Conservation (phyloP, 2,888 invertebrate species). For the Protophormia terraenovae region DNA sequence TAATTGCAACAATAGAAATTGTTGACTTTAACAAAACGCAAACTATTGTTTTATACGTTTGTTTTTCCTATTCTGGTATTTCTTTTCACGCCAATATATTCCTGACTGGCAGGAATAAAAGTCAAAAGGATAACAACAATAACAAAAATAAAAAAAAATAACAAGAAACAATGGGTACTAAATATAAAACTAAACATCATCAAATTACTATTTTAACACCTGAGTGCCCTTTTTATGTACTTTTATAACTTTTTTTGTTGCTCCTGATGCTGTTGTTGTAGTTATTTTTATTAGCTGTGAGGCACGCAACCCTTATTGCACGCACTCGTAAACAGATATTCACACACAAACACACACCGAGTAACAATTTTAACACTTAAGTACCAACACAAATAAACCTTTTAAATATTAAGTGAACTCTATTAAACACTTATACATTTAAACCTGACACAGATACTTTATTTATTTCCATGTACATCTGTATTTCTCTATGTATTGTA, state of each 20-base stretch:
- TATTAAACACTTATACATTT: background rate
- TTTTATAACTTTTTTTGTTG: background rate
- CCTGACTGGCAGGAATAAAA: constrained; percentile 40
- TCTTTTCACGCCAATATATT: constrained; percentile 60
- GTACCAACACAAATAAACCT: constrained; percentile 11
- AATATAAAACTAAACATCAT: constrained; percentile 67
- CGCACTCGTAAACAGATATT: background rate
- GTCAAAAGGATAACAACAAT: constrained; percentile 36
- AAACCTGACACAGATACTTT: background rate
- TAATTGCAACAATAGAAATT: constrained; percentile 59
- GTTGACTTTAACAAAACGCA: constrained; percentile 61
- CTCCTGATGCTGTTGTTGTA: background rate
- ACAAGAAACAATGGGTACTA: constrained; percentile 42
- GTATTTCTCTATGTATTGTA: constrained; percentile 1
- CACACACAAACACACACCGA: background rate
- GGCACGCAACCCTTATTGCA: constrained; percentile 62
- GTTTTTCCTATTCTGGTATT: constrained; percentile 42
- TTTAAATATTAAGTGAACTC: background rate
- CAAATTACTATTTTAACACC: constrained; percentile 68
- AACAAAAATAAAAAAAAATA: constrained; percentile 28
- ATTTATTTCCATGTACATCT: constrained; percentile 18
- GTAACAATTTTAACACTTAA: constrained; percentile 12
- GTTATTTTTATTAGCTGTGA: constrained; percentile 49
- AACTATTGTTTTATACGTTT: constrained; percentile 57
- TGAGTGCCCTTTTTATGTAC: constrained; percentile 62